Evolutionary conservation across 2,797 vertebrate genomes (phyloP).

Genomic region (Sebastes hubbsi): DNA sequence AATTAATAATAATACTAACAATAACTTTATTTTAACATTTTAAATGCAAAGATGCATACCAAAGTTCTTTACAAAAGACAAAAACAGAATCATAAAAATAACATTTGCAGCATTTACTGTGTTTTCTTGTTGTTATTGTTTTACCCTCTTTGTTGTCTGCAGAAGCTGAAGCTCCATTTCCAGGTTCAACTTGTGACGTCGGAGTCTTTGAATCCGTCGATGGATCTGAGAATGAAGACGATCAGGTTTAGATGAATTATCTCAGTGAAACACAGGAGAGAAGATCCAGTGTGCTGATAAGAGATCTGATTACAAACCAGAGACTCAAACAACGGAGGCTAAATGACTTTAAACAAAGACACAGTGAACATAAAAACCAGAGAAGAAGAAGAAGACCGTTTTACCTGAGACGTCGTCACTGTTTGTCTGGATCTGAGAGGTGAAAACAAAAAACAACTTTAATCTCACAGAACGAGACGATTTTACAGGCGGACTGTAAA

Average conservation of each 20-base stretch:
- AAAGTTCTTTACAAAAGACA: neutral
- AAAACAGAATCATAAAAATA: neutral
- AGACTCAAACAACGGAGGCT: neutral
- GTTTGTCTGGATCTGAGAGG: constrained; percentile 16
- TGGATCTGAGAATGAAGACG: neutral
- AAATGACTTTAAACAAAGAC: too few species aligned
- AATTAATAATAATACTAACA: neutral
- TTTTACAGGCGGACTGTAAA: neutral
- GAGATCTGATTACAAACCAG: neutral
- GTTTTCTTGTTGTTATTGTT: neutral
- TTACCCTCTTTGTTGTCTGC: constrained; percentile 5
- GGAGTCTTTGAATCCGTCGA: constrained; percentile 2
- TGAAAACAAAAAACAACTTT: neutral
- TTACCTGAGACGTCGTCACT: constrained; percentile 34
- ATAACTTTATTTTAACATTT: neutral
- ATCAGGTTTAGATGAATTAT: neutral
- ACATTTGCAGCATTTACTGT: neutral
- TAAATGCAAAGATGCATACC: neutral
- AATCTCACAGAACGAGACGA: neutral
- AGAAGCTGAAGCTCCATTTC: constrained; percentile 1
- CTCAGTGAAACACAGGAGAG: neutral
- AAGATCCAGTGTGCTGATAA: neutral
- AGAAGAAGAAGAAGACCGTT: neutral
- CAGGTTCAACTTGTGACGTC: neutral
- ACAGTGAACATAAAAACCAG: neutral